Base-by-base conservation (phyloP, 1,140 invertebrate species). In the Lepidostoma basale region DNA sequence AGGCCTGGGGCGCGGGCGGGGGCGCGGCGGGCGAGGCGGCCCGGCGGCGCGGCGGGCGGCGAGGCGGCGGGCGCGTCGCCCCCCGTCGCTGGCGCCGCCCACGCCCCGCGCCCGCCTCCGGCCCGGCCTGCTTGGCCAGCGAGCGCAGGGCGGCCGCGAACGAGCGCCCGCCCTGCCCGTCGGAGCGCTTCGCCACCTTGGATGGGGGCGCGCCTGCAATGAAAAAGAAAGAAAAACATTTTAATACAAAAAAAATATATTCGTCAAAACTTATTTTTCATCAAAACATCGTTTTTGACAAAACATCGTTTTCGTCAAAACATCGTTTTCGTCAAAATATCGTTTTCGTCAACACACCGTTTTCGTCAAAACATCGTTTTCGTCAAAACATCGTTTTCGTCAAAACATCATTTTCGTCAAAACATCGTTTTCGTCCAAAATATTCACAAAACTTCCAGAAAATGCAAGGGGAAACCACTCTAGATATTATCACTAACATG, bases 61-160 rank as follows among this genome's bases (percentile, higher is more conserved):
- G 58, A 78, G 80, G 59, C n/a, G 54, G 52, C 10, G 59, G 69
- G 14, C 62, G 23, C 12, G 16, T 42, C 42, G 25, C 44, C 36
- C 10, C 45, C 22, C 28, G 47, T 14, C 39, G 28, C 36, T 78
- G 77, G 76, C 79, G 79, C 54, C 33, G 76, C 76, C n/a, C 69
- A 16, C 45, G 45, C 40, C 54, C 54, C 68, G 72, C 75, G 80
- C 78, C 73, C 80, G 42, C 76, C 77, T 77, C 79, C 69, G 84
- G 83, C 14, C 83, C 87, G 3, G 87, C 88, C 77, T 90, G 89
- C 77, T 90, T 88, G 70, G 89, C 89, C 33, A 90, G 81, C 74
- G 88, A 88, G 33, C 88, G 82, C 5, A 90, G 80, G 26, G 88
- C 88, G 39, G 88, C 88, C 62, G 88, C 88, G 81, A 89, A 90